A percentile compares a stretch with the other conserved stretches of the same genome.
These are phyloP conservation scores for cattle (Bos taurus) DNA, from an alignment of 2,113 vertebrate genomes.

Conservation along the genomic window ARS-UCD2.0 NC_037329.1:13245501-13246000, in stretches of 20 bases:
- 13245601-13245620: not conserved
- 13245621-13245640: not conserved
- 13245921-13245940: not conserved
- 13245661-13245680: not conserved
- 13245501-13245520: not conserved
- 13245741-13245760: not conserved
- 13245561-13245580: not conserved
- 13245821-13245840: not conserved
- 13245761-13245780: not conserved
- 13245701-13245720: not conserved
- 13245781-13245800: rapidly evolving
- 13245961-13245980: not conserved
- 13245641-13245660: not conserved
- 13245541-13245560: not conserved
- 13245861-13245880: not conserved
- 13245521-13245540: not conserved
- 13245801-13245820: not conserved
- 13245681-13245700: not conserved
- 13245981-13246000: not conserved
- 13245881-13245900: not conserved
- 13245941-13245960: not conserved
- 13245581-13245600: not conserved
- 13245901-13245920: not conserved
- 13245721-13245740: not conserved
- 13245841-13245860: not conserved